phyloP scores from a whole-genome alignment of 2,797 vertebrate species.

The Antrozous pallidus region DNA sequence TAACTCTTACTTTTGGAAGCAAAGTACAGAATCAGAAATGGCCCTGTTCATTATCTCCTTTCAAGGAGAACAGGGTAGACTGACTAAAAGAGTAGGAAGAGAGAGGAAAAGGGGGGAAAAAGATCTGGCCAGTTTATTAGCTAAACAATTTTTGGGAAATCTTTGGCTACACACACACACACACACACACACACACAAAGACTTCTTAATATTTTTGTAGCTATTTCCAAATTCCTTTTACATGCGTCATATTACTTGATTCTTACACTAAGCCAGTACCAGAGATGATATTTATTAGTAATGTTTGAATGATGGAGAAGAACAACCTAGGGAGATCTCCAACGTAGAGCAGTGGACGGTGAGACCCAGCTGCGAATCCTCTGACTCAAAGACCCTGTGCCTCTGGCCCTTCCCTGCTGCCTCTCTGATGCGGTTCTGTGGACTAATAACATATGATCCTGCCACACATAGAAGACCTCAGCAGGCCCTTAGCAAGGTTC shows the following conservation, averaged over 20 bases:
- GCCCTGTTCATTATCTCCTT: neutral
- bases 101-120: neutral
- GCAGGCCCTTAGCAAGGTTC: neutral
- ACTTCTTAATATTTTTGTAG: slow-evolving; percentile 4
- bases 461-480: neutral
- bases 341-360: neutral
- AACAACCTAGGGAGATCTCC: neutral
- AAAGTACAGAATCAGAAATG: neutral
- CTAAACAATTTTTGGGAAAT: neutral
- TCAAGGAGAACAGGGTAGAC: neutral
- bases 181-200: neutral
- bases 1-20: neutral
- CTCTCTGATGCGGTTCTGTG: neutral
- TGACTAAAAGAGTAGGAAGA: neutral
- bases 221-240: neutral
- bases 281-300: neutral
- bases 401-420: neutral
- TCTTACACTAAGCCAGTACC: neutral
- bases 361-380: neutral
- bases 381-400: neutral
- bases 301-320: neutral
- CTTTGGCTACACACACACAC: neutral
- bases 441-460: neutral
- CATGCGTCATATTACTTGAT: neutral
- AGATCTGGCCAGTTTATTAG: neutral